Evolutionary conservation across 2,888 invertebrate species (phyloP).

Genomic region (Thecocarcelia acutangulata): DNA sequence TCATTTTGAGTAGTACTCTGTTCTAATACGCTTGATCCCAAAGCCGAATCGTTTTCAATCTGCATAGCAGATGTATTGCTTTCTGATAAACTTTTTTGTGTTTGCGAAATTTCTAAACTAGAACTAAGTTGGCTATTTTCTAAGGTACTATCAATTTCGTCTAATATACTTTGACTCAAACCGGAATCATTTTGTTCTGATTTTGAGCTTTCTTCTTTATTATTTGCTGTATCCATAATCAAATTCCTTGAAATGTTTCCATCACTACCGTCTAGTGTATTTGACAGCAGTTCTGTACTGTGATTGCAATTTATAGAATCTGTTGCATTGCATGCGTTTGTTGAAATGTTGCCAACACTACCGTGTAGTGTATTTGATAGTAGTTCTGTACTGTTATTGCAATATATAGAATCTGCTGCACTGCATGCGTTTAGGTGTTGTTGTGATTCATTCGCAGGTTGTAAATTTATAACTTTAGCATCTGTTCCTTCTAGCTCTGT

Average conservation of each 20-base stretch:
- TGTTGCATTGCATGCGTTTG: conserved; percentile 6
- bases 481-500: neutral
- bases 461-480: neutral
- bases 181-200: conserved; percentile 42
- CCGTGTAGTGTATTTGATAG: conserved; percentile 7
- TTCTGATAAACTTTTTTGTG: neutral
- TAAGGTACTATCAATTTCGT: conserved; percentile 4
- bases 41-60: conserved; percentile 59
- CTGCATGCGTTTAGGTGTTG: conserved; percentile 18
- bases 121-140: neutral
- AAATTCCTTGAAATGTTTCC: neutral
- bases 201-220: neutral
- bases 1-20: conserved; percentile 17
- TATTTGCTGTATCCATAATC: neutral
- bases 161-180: conserved; percentile 45
- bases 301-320: neutral
- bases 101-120: neutral
- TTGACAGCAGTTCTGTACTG: conserved; percentile 7
- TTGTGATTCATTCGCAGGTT: neutral
- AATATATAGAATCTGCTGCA: neutral
- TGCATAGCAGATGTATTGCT: neutral
- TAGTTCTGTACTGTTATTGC: conserved; percentile 2
- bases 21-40: conserved; percentile 65
- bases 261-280: neutral
- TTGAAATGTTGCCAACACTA: neutral